phyloP scores from a whole-genome alignment of 2,113 vertebrate species.

The Tapirus terrestris region DNA sequence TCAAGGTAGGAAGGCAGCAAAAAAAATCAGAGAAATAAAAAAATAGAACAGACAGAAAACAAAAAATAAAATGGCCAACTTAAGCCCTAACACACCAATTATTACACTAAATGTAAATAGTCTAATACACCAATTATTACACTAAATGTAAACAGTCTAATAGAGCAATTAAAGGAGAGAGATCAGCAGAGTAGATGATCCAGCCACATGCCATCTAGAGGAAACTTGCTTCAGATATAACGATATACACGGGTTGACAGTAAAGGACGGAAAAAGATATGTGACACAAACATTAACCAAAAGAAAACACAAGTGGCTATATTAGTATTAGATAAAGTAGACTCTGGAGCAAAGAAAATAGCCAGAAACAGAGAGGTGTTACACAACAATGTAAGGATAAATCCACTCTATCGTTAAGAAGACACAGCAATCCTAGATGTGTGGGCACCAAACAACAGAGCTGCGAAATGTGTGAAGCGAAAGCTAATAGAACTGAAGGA shows the following conservation, averaged over 20 bases:
- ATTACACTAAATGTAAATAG: not conserved
- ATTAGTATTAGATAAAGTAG: not conserved
- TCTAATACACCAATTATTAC: not conserved
- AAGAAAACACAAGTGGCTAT: not conserved
- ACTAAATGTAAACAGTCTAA: not conserved
- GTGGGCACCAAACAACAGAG: not conserved
- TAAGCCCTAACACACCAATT: not conserved
- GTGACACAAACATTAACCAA: not conserved
- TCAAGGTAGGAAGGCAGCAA: not conserved
- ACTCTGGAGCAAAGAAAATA: not conserved
- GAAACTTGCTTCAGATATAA: not conserved
- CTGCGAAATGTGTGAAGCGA: not conserved
- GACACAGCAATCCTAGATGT: not conserved
- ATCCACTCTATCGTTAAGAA: not conserved
- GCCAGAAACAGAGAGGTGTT: not conserved
- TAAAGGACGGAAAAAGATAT: not conserved
- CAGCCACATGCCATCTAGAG: not conserved
- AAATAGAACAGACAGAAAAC: not conserved
- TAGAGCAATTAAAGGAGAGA: not conserved
- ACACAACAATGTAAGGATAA: not conserved
- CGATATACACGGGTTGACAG: not conserved
- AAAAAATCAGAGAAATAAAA: not conserved
- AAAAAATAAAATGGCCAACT: not conserved
- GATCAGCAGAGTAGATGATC: not conserved
- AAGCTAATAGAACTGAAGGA: not conserved